Evolutionary conservation across 1,140 invertebrate genomes (phyloP).

Genomic region (Triops longicaudatus): DNA sequence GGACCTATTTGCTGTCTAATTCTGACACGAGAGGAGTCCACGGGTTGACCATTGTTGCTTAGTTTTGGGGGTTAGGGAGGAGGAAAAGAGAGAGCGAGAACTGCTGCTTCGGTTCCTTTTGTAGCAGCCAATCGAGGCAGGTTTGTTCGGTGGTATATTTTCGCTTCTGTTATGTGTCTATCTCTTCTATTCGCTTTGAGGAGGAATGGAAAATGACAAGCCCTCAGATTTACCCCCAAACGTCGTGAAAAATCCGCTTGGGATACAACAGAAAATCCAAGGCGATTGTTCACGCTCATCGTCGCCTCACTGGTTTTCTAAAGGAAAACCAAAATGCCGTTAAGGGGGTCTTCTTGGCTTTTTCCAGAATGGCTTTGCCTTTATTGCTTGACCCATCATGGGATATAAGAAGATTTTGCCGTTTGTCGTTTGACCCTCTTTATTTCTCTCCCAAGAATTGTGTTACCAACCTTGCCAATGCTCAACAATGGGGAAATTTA

Average conservation of each 20-base stretch:
- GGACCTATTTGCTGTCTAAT: constrained; percentile 12
- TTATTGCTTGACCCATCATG: neutral
- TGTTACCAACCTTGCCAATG: neutral
- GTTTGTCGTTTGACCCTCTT: neutral
- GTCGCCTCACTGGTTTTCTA: constrained; percentile 6
- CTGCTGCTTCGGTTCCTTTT: neutral
- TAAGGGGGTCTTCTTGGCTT: constrained; percentile 6
- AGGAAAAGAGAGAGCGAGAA: too few species aligned
- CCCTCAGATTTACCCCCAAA: constrained; percentile 11
- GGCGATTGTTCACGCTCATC: constrained; percentile 1
- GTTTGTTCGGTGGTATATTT: neutral
- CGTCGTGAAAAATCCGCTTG: constrained; percentile 2
- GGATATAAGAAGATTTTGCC: neutral
- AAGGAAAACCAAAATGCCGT: neutral
- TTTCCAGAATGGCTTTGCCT: neutral
- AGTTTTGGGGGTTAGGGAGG: neutral
- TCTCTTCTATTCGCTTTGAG: neutral
- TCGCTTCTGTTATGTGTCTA: constrained; percentile 15
- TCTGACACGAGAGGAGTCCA: constrained; percentile 6
- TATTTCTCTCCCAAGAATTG: neutral
- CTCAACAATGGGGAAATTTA: neutral
- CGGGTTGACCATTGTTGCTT: neutral
- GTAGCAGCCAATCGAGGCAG: neutral
- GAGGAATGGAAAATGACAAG: constrained; percentile 1
- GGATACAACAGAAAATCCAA: constrained; percentile 13